Conservation (phyloP, 2,888 invertebrate species). For the Epicampocera succincta region DNA sequence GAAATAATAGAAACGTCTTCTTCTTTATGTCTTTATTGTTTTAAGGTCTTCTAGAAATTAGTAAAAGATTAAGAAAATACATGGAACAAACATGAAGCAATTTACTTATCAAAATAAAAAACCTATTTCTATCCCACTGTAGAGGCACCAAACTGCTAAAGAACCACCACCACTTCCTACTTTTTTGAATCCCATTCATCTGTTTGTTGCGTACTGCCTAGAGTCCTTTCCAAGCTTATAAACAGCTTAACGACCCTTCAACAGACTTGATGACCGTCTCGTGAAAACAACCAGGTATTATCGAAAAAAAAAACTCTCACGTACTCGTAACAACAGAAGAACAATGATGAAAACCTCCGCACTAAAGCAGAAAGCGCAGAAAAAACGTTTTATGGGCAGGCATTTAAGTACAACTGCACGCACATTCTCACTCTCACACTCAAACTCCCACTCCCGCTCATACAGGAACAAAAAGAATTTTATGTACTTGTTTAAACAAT, state of each 20-base stretch:
- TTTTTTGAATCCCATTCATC: neutral
- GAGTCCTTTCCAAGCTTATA: constrained; percentile 30
- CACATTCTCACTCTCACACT: neutral
- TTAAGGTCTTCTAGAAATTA: too few species aligned
- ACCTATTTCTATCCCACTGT: too few species aligned
- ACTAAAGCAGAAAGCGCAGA: neutral
- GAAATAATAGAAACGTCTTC: too few species aligned
- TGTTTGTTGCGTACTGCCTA: constrained; percentile 26
- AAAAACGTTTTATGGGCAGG: neutral
- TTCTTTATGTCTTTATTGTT: too few species aligned
- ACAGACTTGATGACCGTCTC: constrained; percentile 36
- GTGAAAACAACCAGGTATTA: neutral
- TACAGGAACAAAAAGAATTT: too few species aligned
- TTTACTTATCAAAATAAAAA: too few species aligned
- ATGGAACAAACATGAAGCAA: too few species aligned
- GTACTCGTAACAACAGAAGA: neutral
- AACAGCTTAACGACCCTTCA: constrained; percentile 50
- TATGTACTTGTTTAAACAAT: neutral
- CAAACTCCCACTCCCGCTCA: too few species aligned
- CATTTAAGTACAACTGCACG: neutral
- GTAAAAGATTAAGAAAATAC: too few species aligned
- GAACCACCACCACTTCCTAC: too few species aligned
- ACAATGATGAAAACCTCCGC: constrained; percentile 11
- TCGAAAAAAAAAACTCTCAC: constrained; percentile 9
- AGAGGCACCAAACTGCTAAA: too few species aligned